Evolutionary conservation across 2,797 vertebrate genomes (phyloP), one percentile per base, ranked within the genome.

Genomic region (Pangasius krempfi): DNA sequence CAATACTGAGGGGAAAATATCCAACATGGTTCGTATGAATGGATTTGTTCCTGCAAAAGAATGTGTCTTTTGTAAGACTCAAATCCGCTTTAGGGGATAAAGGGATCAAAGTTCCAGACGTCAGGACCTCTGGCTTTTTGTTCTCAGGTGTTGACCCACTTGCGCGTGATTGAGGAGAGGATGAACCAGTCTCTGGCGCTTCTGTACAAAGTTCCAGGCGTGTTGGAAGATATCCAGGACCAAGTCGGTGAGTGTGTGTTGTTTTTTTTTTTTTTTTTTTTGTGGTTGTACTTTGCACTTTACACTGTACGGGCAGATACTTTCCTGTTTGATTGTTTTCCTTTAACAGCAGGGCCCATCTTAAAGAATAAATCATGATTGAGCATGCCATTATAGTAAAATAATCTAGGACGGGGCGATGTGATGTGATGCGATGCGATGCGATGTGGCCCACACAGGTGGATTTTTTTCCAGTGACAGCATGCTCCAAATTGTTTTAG

Each of bases 171-270:
- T 83, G 98, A 99, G 62, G 98, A 99, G 91, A 96, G 98, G 75
- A 99, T 99, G 98, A 99, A 99, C 95, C 98, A 99, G 95, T 99
- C 98, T 90, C 97, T 99, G 84, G 98, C 97, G 30, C 97, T 99
- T 85, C 98, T 99, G 86, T 99, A 99, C 96, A 99, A 99, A 25
- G 98, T 99, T 0, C 98, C 98, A 4, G 97, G 97, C 0, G 97
- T 99, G 88, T 97, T 97, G 0, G 98, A 99, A 56, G 97, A 99
- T 87, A 99, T 99, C 94, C 98, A 99, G 94, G 98, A 99, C 92
- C 97, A 99, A 98, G 98, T 99, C 0, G 98, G 98, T 99, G 93
- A 94, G 96, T 94, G n/a, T 62, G 40, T 40, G 40, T 40, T 37
- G 37, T 44, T 44, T 8, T 44, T 44, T 5, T 44, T 6, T 44